Base-by-base conservation (phyloP, 2,797 vertebrate genomes). In the Phrynocephalus guinanensis region DNA sequence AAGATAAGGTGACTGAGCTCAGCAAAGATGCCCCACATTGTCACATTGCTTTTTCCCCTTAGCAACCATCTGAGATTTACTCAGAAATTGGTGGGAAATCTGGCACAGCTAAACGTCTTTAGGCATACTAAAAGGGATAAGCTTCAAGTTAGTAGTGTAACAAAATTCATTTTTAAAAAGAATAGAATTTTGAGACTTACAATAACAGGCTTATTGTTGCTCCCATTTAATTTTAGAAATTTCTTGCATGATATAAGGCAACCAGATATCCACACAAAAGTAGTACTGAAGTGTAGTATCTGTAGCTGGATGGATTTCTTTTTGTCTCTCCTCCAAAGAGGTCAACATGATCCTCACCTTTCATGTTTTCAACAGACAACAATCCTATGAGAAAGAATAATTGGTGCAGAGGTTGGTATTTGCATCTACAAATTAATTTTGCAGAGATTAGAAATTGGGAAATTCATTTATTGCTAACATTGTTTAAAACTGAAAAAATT, bases 391-490 rank as follows among this genome's bases (percentile, higher is more conserved):
- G 52, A 28, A 73, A 71, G 66, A 73, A 44, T 24, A 50, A 38
- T 50, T 71, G 26, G 33, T 63, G 89, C 92, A 22, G 60, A 63
- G 60, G 60, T 63, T 63, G 60, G 60, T 3, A 63, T 63, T 63
- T 63, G 15, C 60, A 63, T 63, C 18, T 20, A 5, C 16, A 63
- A 18, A 63, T 63, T 63, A 63, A 63, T 63, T 63, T 5, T 3
- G 18, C 15, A 63, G 18, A 63, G 18, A 20, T 63, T 63, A 20
- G 56, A 63, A 63, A 15, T 63, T 13, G 60, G 60, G 3, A 63
- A 20, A 63, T 63, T 63, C 2, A 18, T 15, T 63, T 15, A 20
- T 63, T 63, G 60, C 60, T 63, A 63, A 63, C 15, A 63, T 5
- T 63, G 16, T 63, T 63, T 63, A 63, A 63, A 63, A 63, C 15